phyloP scores from a whole-genome alignment of 2,888 invertebrate genomes.

The Lasioglossum oenotherae region DNA sequence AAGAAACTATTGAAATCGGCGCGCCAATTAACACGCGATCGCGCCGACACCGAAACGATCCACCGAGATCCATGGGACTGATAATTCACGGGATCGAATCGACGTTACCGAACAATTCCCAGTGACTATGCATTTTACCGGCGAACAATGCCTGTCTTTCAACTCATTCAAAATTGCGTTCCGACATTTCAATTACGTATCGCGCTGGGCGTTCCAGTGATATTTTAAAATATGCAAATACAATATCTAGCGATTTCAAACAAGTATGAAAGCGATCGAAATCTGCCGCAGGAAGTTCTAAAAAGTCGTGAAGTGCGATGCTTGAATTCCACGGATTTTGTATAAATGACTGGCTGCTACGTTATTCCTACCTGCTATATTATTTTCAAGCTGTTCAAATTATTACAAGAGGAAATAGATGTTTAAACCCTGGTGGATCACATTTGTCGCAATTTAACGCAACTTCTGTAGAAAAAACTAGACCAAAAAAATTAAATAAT shows the following conservation, averaged over 20 bases:
- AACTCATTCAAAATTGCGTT: neutral
- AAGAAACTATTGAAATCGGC: slow-evolving; percentile 16
- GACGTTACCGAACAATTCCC: slow-evolving; percentile 11
- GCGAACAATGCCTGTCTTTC: slow-evolving; percentile 1
- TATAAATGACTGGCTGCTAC: neutral
- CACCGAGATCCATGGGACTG: neutral
- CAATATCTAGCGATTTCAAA: neutral
- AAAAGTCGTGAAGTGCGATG: neutral
- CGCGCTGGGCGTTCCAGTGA: neutral
- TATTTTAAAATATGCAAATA: slow-evolving; percentile 1
- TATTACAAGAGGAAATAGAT: neutral
- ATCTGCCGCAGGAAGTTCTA: neutral
- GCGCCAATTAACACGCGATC: slow-evolving; percentile 10
- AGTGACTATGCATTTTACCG: neutral
- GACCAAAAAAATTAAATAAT: neutral
- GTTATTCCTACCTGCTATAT: neutral
- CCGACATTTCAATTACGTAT: neutral
- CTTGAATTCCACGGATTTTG: neutral
- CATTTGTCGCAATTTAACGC: neutral
- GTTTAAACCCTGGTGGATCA: neutral
- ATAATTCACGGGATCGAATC: neutral
- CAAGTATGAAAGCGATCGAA: neutral
- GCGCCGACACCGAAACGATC: slow-evolving; percentile 1
- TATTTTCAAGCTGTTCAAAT: neutral
- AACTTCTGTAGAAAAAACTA: neutral